Evolutionary conservation across 2,797 vertebrate species (phyloP), one percentile per base, ranked within the genome.

Genomic region (Falco cherrug): DNA sequence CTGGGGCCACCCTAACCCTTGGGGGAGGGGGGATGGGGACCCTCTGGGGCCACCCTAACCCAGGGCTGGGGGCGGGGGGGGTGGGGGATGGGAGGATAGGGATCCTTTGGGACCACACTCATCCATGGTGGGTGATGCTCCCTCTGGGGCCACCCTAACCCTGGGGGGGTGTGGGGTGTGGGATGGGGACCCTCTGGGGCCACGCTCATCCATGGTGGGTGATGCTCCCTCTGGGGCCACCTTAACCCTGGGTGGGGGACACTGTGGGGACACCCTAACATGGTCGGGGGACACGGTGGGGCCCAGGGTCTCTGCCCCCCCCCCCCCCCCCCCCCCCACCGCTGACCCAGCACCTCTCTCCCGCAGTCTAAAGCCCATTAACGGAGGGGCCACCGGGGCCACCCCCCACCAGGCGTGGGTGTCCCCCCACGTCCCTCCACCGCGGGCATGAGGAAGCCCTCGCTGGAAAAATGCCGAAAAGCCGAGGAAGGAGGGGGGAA

Each of bases 281-380:
- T 1, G 5, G 11, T 2, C 2, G 3, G 26, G 82, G 59, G 60
- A 70, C 35, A 20, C 69, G 33, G 2, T 1, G n/a, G 61, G 86
- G 35, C 4, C 4, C 2, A 7, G 53, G 39, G 35, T 21, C 50
- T 19, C 35, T n/a, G n/a, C n/a, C n/a, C n/a, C n/a, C n/a, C n/a
- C n/a, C n/a, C n/a, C n/a, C n/a, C n/a, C n/a, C n/a, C n/a, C n/a
- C n/a, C n/a, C n/a, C n/a, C n/a, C n/a, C n/a, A n/a, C n/a, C n/a
- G n/a, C n/a, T n/a, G n/a, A n/a, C 54, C 51, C 12, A 4, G 1
- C 39, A 5, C 96, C 95, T 98, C 96, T 98, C 91, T 97, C 94
- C 97, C 77, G 80, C 99, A 99, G 99, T 99, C 99, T 98, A 99
- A 99, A 99, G 98, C 99, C 98, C 99, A 99, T 98, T 99, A 99